A percentile compares a stretch with the other conserved stretches of the same genome.
Evolutionary conservation across 1,140 invertebrate genomes (phyloP).

Genomic region (Proctacanthus coquilletti): DNA sequence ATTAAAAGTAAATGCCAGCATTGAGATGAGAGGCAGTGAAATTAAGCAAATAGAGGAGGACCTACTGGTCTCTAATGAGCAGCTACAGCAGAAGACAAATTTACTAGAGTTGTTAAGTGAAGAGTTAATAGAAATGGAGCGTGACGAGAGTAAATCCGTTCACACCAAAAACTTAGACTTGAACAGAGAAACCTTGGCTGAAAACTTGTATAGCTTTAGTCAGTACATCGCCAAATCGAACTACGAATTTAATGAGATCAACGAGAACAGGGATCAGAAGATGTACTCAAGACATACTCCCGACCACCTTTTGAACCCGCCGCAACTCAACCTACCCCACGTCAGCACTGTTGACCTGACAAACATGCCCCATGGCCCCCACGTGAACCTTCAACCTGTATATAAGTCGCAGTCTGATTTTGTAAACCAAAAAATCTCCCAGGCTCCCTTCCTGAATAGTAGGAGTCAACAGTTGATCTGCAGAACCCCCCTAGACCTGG

Average conservation of each 20-base stretch:
- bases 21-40: constrained; percentile 41
- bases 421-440: background rate
- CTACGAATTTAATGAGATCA: background rate
- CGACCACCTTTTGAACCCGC: background rate
- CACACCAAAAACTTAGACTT: background rate
- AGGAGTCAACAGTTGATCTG: background rate
- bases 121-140: constrained; percentile 45
- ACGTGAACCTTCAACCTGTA: too few relatives aligned
- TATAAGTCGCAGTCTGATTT: background rate
- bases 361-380: background rate
- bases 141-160: constrained; percentile 6
- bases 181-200: constrained; percentile 3
- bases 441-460: background rate
- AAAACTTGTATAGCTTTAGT: constrained; percentile 4
- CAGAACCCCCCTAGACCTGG: background rate
- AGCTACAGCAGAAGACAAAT: constrained; percentile 43
- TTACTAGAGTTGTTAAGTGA: constrained; percentile 44
- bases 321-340: background rate
- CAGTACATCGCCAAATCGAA: constrained; percentile 2
- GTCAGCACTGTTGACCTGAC: background rate
- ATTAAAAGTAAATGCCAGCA: constrained; percentile 29
- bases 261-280: background rate
- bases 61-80: constrained; percentile 42
- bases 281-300: background rate
- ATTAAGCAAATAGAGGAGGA: constrained; percentile 45